Evolutionary conservation across 2,113 vertebrate species (phyloP), one percentile per base, ranked within the genome.

Genomic region (Gnathonemus echidnorhynchus): DNA sequence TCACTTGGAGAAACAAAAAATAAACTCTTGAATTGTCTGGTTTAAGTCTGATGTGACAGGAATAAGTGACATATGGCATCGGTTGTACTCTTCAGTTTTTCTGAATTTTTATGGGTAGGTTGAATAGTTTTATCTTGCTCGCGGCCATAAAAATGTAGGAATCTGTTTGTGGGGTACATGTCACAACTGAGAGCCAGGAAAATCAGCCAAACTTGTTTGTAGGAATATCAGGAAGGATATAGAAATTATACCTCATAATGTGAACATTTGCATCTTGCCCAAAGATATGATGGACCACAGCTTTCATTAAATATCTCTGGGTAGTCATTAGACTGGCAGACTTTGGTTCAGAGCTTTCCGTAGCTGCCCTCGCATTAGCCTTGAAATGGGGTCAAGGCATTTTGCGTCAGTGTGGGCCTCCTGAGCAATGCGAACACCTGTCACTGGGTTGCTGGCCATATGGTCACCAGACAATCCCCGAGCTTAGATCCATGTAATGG

Each of bases 381-480:
- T 19, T 19, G 27, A 87, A 89, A 89, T 88, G 86, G 89, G 80
- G 88, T 89, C 86, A 48, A 27, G 45, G 13, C 35, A 86, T 86
- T 80, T 88, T 86, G 31, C 77, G 80, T 77, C 53, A 90, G 48
- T 39, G 87, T n/a, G 50, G 13, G 39, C 48, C 91, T 88, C 91
- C 90, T 87, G 87, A n/a, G 84, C 88, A 70, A 35, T 88, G 56
- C 87, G 88, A 88, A 92, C 88, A 77, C 88, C 90, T 92, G 89
- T 88, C 87, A 92, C 92, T 87, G 91, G 31, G 91, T 90, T 94
- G 93, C 93, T 70, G 84, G 93, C 91, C 95, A 96, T 96, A 96
- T 95, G 94, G 95, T 90, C 83, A 39, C 49, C 58, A 92, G 92
- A 89, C 91, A 92, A 95, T 93, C 94, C 91, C 90, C 21, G 74